Base-by-base conservation (phyloP, 2,888 invertebrate genomes). In the Dolomedes plantarius region DNA sequence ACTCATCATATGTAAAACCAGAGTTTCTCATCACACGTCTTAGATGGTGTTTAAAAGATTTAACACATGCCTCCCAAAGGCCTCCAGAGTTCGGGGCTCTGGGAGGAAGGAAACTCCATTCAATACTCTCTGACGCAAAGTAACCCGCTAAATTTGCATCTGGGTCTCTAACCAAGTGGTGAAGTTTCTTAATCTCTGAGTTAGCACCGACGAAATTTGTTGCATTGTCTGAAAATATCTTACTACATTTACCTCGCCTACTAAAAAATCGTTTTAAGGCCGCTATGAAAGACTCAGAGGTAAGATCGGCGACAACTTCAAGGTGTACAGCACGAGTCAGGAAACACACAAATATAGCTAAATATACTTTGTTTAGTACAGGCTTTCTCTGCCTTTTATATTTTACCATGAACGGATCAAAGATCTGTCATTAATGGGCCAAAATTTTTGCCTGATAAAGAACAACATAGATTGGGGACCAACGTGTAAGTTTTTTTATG, bases 1-100 rank as follows among this genome's bases (percentile, higher is more conserved):
- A 78, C 69, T 91, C 90, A 75, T 91, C 90, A 65, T 87, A 90
- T 0, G 90, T 90, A 1, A 90, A 64, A 3, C 68, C 88, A 16
- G 88, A 31, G 0, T 89, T 86, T 0, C 90, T 90, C 3, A 90
- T 68, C 0, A 90, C 87, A 13, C 87, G 16, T 27, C 77, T 69
- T 1, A 89, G 28, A 62, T 88, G 88, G 62, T 50, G 41, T 69
- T 89, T 89, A 0, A 81, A 56, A 0, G 87, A 86, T 27, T 88
- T 82, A n/a, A n/a, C n/a, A n/a, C n/a, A n/a, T n/a, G n/a, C n/a
- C n/a, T n/a, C n/a, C n/a, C n/a, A n/a, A n/a, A n/a, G n/a, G n/a
- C n/a, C n/a, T n/a, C n/a, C n/a, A n/a, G n/a, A n/a, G n/a, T n/a
- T n/a, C n/a, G n/a, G 88, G 9, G 86, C 76, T 36, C 27, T 19